Base-by-base conservation (phyloP, 2,113 vertebrate genomes). In the Anser brachyrhynchus region DNA sequence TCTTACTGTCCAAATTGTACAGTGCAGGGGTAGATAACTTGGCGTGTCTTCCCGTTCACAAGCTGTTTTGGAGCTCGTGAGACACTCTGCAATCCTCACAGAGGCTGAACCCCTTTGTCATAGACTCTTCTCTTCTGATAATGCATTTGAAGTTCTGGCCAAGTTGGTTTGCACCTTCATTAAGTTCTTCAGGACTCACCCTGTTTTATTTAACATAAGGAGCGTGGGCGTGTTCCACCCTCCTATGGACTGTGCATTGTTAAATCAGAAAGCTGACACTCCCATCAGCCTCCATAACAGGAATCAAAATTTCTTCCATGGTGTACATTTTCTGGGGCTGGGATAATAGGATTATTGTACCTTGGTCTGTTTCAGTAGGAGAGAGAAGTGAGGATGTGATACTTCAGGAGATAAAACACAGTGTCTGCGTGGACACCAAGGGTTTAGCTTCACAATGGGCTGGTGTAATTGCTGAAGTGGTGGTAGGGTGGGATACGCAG, bases 91-190 rank as follows among this genome's bases (percentile, higher is more conserved):
- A 62, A 28, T 70, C 67, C 57, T 35, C 61, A 28, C 49, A 73
- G 70, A 70, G 64, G 62, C 58, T 62, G 77, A 89, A 54, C 52
- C 1, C 3, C 35, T 94, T 74, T 92, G 90, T 88, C 75, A 22
- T 29, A 71, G 55, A 84, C 58, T 89, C 44, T 89, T n/a, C 39
- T 75, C 80, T 92, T 74, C 74, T 85, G 76, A 76, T 82, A 89
- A 64, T 3, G 35, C 43, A 82, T 93, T 87, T 93, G 89, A 95
- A 91, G 71, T 87, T 72, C 61, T 87, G 81, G 87, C 66, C 84
- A 95, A 87, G 58, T 55, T 73, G 89, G 21, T 58, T 87, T 8
- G 4, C 49, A 70, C 74, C 39, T 86, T 89, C 76, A 33, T 84
- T 55, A 84, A 84, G 65, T 75, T 87, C 61, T 89, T 87, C 62